These are phyloP conservation scores for Armadillidium nasatum DNA, from an alignment of 1,140 invertebrate genomes.

Conservation along the genomic window DNA sequence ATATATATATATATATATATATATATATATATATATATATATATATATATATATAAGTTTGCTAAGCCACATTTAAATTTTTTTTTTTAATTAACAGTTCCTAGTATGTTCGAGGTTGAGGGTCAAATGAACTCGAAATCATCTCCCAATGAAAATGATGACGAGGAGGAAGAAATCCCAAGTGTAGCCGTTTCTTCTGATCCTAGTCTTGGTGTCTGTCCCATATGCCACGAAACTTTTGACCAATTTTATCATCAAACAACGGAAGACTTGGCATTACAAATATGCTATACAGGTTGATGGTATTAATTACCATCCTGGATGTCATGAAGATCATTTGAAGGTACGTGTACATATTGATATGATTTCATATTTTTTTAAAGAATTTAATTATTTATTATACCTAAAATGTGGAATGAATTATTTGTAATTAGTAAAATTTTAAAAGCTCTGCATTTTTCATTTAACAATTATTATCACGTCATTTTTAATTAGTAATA, in stretches of 20 bases:
- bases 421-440: no score
- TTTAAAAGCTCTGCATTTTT: no score
- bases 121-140: conserved; percentile 46
- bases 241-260: conserved; percentile 93
- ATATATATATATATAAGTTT: no score
- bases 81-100: conserved; percentile 58
- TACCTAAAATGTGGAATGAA: no score
- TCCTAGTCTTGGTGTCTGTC: conserved; percentile 61
- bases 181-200: conserved; percentile 56
- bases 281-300: conserved; percentile 72
- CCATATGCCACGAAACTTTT: conserved; percentile 84
- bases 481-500: no score
- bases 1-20: no score
- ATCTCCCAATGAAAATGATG: conserved; percentile 48
- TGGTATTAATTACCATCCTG: conserved; percentile 78
- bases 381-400: no score
- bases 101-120: conserved; percentile 81
- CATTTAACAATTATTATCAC: no score
- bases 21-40: no score
- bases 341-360: conserved; percentile 57
- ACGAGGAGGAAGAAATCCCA: conserved; percentile 52
- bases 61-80: neutral
- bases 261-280: conserved; percentile 91
- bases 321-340: conserved; percentile 78
- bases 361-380: neutral